These are phyloP conservation scores for Anagyrus pseudococci DNA, from an alignment of 2,888 invertebrate species.

Conservation along the genomic window DNA sequence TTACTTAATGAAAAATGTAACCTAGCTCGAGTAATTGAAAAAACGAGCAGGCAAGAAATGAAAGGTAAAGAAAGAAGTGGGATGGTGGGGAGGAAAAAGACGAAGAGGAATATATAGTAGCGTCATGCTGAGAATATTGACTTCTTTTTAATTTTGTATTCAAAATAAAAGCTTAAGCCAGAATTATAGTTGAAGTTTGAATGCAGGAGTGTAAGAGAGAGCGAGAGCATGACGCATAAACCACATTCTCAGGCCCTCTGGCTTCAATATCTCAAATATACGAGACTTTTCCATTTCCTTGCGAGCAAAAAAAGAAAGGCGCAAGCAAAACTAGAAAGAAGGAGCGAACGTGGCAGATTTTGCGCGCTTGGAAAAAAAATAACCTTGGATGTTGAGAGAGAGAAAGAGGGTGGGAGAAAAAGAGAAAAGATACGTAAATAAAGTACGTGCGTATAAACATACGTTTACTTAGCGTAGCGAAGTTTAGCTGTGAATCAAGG, in stretches of 20 bases:
- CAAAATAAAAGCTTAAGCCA: no score
- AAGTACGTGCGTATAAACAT: constrained; percentile 25
- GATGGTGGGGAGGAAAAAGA: no score
- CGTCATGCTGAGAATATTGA: no score
- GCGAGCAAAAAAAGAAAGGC: not conserved
- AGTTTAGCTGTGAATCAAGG: not conserved
- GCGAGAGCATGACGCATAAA: constrained; percentile 32
- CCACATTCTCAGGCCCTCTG: constrained; percentile 24
- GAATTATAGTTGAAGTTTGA: no score
- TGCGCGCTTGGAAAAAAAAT: constrained; percentile 1
- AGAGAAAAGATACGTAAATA: constrained; percentile 19
- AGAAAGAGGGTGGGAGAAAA: not conserved
- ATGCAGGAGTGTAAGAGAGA: no score
- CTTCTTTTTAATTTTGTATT: no score
- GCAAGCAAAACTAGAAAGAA: not conserved
- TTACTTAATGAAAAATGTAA: no score
- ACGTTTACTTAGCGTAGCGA: constrained; percentile 13
- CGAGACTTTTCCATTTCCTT: constrained; percentile 39
- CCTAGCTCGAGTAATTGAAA: no score
- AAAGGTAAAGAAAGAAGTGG: no score
- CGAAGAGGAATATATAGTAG: no score
- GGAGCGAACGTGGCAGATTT: not conserved
- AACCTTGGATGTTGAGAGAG: not conserved
- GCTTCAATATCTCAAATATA: constrained; percentile 37
- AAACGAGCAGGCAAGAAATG: no score